phyloP scores from a whole-genome alignment of 2,888 invertebrate genomes.

The Ectemnius lituratus region DNA sequence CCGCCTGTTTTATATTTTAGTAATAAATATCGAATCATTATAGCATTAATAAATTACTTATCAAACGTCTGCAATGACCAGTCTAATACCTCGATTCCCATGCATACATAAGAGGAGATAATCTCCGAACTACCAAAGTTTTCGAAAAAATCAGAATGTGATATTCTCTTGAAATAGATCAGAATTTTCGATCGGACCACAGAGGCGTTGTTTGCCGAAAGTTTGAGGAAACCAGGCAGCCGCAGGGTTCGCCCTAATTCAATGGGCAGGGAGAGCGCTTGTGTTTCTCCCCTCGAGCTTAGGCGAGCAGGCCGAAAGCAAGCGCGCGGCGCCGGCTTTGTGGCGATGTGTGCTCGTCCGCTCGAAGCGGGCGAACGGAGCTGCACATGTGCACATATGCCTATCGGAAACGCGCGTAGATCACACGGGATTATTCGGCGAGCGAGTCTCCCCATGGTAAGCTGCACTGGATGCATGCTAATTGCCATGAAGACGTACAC shows the following conservation, averaged over 20 bases:
- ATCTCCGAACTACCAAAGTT: too few species aligned
- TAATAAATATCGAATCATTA: too few species aligned
- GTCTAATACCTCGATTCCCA: too few species aligned
- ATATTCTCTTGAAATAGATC: background rate
- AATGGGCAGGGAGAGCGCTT: background rate
- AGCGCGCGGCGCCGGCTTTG: conserved; percentile 25
- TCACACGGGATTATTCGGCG: conserved; percentile 67
- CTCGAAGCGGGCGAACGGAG: conserved; percentile 40
- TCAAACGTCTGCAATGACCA: too few species aligned
- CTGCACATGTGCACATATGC: conserved; percentile 46
- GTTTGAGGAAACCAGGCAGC: background rate
- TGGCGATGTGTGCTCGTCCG: conserved; percentile 41
- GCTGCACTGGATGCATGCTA: conserved; percentile 68
- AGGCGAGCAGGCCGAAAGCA: background rate
- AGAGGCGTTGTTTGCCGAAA: background rate
- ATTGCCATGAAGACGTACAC: conserved; percentile 64
- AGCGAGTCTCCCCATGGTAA: conserved; percentile 28
- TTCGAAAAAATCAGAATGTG: too few species aligned
- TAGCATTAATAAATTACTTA: too few species aligned
- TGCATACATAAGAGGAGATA: too few species aligned
- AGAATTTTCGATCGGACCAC: background rate
- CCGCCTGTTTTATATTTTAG: too few species aligned
- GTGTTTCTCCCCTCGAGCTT: conserved; percentile 6
- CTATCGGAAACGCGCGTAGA: conserved; percentile 66
- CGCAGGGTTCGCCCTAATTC: background rate